Percentiles rank a stretch among this genome's conserved stretches.
Evolutionary conservation across 2,797 vertebrate genomes (phyloP).

Genomic region (Sparidentex hasta): DNA sequence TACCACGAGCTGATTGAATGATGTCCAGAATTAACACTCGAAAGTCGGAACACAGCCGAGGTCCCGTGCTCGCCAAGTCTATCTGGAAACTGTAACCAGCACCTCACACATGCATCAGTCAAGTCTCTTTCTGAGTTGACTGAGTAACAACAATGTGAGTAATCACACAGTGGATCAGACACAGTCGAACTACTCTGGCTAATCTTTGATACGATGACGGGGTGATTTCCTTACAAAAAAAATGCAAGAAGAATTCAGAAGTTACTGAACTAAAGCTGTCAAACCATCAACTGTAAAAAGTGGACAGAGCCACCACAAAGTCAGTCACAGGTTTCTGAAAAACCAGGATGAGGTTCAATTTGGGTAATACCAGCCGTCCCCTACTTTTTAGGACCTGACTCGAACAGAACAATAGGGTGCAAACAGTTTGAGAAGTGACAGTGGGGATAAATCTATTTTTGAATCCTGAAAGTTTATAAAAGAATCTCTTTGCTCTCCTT

Average conservation of each 20-base stretch:
- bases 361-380: no score
- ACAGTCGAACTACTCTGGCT: neutral
- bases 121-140: neutral
- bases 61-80: neutral
- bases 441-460: no score
- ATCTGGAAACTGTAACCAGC: conserved; percentile 9
- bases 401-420: no score
- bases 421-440: no score
- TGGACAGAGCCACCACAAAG: no score
- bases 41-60: neutral
- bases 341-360: no score
- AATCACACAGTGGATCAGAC: neutral
- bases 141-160: neutral
- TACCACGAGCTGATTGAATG: neutral
- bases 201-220: neutral
- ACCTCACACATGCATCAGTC: neutral
- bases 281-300: neutral
- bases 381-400: no score
- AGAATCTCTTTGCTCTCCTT: no score
- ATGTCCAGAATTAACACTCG: neutral
- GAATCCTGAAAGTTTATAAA: no score
- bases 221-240: neutral
- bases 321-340: no score
- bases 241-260: neutral
- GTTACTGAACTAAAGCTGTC: neutral